Base-by-base conservation (phyloP, 2,797 vertebrate species). In the Anomalospiza imberbis region DNA sequence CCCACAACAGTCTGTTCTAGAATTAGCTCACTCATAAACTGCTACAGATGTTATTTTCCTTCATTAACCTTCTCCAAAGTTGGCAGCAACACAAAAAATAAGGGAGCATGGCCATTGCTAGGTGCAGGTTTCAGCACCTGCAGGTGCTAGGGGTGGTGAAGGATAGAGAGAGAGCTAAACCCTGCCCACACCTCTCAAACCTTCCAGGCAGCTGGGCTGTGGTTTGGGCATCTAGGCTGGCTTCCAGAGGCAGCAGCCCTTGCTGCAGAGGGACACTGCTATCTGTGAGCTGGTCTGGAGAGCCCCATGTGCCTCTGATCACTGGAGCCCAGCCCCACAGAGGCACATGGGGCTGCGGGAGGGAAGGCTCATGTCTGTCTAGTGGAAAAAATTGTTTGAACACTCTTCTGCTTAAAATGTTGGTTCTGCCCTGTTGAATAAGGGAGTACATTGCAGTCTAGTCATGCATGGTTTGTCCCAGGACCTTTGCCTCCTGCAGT, bases 1-100 rank as follows among this genome's bases (percentile, higher is more conserved):
- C 50, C 34, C 63, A 82, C 63, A 86, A 47, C 79, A 93, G 17
- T 74, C 45, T 92, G 31, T 40, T 93, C 68, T 40, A 94, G 72
- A 89, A 87, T 94, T 92, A 95, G 24, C 32, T 85, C 48, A 66
- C 61, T 88, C 73, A 57, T 68, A 83, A 81, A 65, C 45, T 57
- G 29, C 61, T 85, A 40, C 3, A 22, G 75, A 79, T 89, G 50
- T 34, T 92, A 29, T 93, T 95, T 94, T 92, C 86, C 63, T 82
- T 92, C 81, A 83, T 85, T 88, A 91, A 63, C 63, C 45, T 89
- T 82, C 67, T 79, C 61, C 71, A 82, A 71, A 79, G 19, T 4
- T 62, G 60, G 63, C 80, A 91, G 53, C 38, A 83, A 73, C 16
- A 57, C 73, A 78, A 84, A 86, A 34, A 86, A 31, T 28, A 68